Evolutionary conservation across 1,140 invertebrate species (phyloP).

Genomic region (Eriosoma lanigerum): DNA sequence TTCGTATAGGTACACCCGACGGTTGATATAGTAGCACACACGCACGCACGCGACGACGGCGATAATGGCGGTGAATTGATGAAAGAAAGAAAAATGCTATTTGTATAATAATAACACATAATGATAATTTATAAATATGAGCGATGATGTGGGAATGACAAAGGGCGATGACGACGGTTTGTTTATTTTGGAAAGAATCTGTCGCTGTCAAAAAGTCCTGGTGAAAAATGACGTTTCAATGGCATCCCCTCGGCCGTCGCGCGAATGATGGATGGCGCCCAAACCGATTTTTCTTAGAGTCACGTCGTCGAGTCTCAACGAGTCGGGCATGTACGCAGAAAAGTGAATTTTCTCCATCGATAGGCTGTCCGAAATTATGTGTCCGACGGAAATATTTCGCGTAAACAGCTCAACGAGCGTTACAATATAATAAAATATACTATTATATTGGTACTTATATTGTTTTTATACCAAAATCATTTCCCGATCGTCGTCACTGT

Average conservation of each 20-base stretch:
- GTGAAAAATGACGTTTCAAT: slow-evolving; percentile 47
- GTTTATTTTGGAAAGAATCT: slow-evolving; percentile 50
- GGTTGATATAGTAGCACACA: too few relatives aligned
- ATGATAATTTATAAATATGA: slow-evolving; percentile 44
- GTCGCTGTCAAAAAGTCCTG: slow-evolving; percentile 42
- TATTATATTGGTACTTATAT: too few relatives aligned
- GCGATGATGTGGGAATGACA: slow-evolving; percentile 36
- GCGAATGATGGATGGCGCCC: slow-evolving; percentile 32
- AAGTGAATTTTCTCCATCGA: neutral
- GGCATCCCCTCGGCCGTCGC: neutral
- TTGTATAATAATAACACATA: slow-evolving; percentile 26
- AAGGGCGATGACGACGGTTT: slow-evolving; percentile 7
- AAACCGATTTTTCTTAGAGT: neutral
- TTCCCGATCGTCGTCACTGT: too few relatives aligned
- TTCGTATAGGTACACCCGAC: too few relatives aligned
- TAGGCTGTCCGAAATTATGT: too few relatives aligned
- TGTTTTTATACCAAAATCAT: too few relatives aligned
- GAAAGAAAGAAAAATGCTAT: slow-evolving; percentile 8
- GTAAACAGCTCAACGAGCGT: too few relatives aligned
- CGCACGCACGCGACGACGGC: neutral
- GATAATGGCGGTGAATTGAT: neutral
- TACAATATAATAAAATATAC: too few relatives aligned
- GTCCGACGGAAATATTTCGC: too few relatives aligned
- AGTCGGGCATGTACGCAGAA: too few relatives aligned
- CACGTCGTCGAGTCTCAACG: neutral